A percentile compares a stretch with the other conserved stretches of the same genome.
Conservation (phyloP, 2,888 invertebrate species). For the Chymomyza amoena region DNA sequence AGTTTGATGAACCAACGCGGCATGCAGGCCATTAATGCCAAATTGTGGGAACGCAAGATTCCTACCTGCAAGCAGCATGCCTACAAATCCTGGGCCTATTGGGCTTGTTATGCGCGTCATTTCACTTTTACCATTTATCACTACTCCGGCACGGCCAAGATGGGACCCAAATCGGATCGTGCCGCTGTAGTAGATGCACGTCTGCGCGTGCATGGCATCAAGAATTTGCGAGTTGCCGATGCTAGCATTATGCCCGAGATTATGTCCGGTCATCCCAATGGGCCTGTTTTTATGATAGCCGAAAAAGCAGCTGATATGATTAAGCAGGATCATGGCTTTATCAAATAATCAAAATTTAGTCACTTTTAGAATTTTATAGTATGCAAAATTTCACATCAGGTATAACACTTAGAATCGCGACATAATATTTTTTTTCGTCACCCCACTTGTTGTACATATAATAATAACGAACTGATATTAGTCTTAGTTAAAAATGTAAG, state of each 20-base stretch:
- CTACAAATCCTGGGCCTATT: constrained; percentile 82
- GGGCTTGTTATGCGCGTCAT: constrained; percentile 83
- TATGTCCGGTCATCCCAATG: constrained; percentile 81
- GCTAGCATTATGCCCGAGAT: constrained; percentile 81
- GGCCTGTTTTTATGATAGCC: constrained; percentile 81
- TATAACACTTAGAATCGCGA: background rate
- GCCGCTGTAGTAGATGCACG: constrained; percentile 84
- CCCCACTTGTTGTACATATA: constrained; percentile 2
- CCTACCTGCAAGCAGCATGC: constrained; percentile 81
- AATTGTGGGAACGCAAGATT: constrained; percentile 80
- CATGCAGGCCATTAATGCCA: constrained; percentile 80
- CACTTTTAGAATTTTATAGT: background rate
- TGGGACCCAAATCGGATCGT: constrained; percentile 82
- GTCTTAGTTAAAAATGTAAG: constrained; percentile 54
- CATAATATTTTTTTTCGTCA: background rate
- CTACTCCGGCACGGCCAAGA: constrained; percentile 83
- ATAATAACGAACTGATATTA: constrained; percentile 61
- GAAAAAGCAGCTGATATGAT: constrained; percentile 82
- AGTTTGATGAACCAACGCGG: constrained; percentile 79
- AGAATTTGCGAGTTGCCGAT: constrained; percentile 80
- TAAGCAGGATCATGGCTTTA: constrained; percentile 79
- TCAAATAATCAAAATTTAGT: constrained; percentile 34
- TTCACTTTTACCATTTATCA: constrained; percentile 83
- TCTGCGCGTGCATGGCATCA: constrained; percentile 80
- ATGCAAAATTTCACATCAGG: background rate